Conservation (phyloP, 2,888 invertebrate genomes). For the Tenthredo livida region DNA sequence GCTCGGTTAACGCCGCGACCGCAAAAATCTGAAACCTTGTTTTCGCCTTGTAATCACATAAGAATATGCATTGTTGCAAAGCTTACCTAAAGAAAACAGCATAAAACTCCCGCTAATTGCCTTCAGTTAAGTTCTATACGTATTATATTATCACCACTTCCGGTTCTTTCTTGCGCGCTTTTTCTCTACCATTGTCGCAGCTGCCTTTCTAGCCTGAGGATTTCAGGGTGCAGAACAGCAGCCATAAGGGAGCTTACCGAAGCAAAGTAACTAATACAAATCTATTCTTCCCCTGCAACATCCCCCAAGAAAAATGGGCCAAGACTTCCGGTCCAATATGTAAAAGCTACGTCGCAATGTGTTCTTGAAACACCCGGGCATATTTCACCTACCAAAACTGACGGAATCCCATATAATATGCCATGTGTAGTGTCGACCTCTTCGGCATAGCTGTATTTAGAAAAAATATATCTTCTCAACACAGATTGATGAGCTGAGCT, state of each 20-base stretch:
- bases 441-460: neutral
- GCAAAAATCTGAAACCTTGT: conserved; percentile 33
- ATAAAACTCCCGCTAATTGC: neutral
- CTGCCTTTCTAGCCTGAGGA: conserved; percentile 6
- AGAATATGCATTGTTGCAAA: conserved; percentile 25
- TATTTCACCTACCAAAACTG: conserved; percentile 32
- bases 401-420: conserved; percentile 25
- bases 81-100: conserved; percentile 5
- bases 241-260: neutral
- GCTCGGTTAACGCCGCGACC: conserved; percentile 47
- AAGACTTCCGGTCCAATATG: conserved; percentile 51
- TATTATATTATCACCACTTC: conserved; percentile 1
- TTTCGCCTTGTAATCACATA: neutral
- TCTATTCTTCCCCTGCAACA: conserved; percentile 21
- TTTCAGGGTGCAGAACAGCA: neutral
- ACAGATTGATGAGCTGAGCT: conserved; percentile 19
- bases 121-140: neutral
- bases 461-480: neutral
- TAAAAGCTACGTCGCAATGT: conserved; percentile 40
- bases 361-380: conserved; percentile 45
- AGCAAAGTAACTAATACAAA: neutral
- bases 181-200: conserved; percentile 16
- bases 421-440: neutral
- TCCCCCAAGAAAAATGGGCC: conserved; percentile 48
- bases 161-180: neutral